Percentiles rank a stretch among this genome's conserved stretches.
Conservation (phyloP, 2,113 vertebrate genomes). For the Callipepla squamata region DNA sequence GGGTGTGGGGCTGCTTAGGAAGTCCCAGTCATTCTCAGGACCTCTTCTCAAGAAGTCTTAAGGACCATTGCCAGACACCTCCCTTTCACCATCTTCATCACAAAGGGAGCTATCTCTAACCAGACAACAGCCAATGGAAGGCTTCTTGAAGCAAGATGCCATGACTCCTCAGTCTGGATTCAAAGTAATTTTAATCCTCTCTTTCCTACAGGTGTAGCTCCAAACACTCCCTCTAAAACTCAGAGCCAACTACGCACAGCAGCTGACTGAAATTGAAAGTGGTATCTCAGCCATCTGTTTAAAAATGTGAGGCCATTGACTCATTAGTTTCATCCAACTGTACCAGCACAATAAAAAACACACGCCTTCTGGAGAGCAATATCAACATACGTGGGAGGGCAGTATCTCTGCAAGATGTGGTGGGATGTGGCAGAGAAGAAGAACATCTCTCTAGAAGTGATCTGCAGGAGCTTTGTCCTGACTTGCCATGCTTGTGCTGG, state of each 20-base stretch:
- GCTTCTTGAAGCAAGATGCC: not conserved
- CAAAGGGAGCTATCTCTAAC: not conserved
- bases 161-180: not conserved
- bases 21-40: not conserved
- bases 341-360: conserved; percentile 47
- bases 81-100: not conserved
- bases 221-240: not conserved
- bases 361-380: conserved; percentile 64
- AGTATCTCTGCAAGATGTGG: conserved; percentile 23
- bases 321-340: conserved; percentile 65
- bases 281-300: conserved; percentile 63
- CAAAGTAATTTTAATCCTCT: not conserved
- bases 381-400: conserved; percentile 60
- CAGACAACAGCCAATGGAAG: not conserved
- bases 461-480: not conserved
- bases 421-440: conserved; percentile 13
- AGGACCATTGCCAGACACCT: not conserved
- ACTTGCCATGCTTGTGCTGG: not conserved
- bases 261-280: conserved; percentile 62
- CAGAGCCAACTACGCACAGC: not conserved
- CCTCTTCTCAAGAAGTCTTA: not conserved
- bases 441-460: not conserved
- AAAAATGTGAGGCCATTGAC: conserved; percentile 67
- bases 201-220: conserved; percentile 15
- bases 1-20: not conserved